phyloP scores from a whole-genome alignment of 2,888 invertebrate genomes.

The Sesia apiformis region DNA sequence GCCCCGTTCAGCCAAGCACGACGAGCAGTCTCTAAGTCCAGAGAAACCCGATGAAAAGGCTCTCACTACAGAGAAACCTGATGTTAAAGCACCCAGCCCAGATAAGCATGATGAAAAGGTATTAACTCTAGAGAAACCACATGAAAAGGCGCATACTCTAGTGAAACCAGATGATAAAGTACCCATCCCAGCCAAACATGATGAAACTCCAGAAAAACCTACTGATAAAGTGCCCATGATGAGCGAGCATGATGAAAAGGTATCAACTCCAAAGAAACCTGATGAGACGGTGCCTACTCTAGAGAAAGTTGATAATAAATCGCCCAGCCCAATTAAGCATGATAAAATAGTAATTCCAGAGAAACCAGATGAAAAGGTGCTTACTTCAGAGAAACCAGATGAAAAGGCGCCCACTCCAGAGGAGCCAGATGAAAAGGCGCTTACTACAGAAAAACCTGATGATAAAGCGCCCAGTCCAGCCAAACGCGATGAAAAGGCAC shows the following conservation, averaged over 20 bases:
- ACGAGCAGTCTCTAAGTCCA: neutral
- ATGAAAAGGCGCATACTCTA: conserved; percentile 9
- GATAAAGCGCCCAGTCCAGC: conserved; percentile 2
- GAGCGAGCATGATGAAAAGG: neutral
- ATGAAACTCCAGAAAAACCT: neutral
- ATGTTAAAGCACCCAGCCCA: conserved; percentile 6
- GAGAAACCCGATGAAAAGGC: neutral
- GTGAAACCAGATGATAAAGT: conserved; percentile 1
- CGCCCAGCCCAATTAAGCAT: neutral
- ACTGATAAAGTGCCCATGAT: conserved; percentile 1
- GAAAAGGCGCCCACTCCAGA: conserved; percentile 6
- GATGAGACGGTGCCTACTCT: conserved; percentile 5
- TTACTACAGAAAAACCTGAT: neutral
- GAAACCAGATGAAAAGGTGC: neutral
- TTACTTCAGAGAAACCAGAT: neutral
- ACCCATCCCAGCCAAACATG: neutral
- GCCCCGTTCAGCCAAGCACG: neutral
- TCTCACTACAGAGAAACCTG: neutral
- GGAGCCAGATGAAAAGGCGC: neutral
- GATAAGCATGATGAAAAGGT: conserved; percentile 1
- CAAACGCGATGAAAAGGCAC: neutral
- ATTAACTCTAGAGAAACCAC: neutral
- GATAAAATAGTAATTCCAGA: neutral
- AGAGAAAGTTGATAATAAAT: conserved; percentile 4
- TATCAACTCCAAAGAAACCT: neutral